phyloP scores from a whole-genome alignment of 2,113 vertebrate genomes.

The Rafetus swinhoei region DNA sequence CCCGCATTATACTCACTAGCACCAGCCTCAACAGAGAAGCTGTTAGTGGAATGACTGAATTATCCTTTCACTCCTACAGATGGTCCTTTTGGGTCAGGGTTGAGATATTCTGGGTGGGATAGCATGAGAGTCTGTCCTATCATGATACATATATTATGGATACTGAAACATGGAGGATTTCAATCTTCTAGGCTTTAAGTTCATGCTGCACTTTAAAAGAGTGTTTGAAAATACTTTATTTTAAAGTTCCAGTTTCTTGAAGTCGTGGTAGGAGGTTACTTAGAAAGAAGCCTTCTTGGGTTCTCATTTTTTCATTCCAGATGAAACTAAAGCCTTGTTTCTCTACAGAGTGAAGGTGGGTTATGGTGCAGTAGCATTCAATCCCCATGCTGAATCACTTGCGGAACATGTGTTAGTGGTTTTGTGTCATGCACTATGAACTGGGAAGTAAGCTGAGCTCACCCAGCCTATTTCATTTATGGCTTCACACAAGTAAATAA shows the following conservation, averaged over 20 bases:
- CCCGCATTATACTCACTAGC: neutral
- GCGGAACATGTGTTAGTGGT: slow-evolving; percentile 61
- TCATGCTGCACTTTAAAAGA: neutral
- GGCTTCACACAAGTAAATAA: slow-evolving; percentile 71
- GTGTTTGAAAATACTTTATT: slow-evolving; percentile 26
- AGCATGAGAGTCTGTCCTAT: rapidly evolving
- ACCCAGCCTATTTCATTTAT: slow-evolving; percentile 61
- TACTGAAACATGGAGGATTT: neutral
- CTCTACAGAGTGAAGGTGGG: slow-evolving; percentile 55
- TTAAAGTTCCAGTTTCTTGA: slow-evolving; percentile 43
- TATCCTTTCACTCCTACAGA: neutral
- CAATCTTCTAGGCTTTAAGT: neutral
- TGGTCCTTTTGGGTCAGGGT: neutral
- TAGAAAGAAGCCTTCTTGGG: slow-evolving; percentile 32
- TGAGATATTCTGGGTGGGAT: neutral
- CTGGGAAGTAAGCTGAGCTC: slow-evolving; percentile 64
- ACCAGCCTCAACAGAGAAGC: neutral
- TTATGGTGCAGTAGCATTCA: slow-evolving; percentile 8
- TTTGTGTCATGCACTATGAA: slow-evolving; percentile 61
- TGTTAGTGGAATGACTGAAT: neutral
- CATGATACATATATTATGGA: neutral
- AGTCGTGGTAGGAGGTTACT: slow-evolving; percentile 11
- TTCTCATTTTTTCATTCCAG: slow-evolving; percentile 1
- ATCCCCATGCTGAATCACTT: slow-evolving; percentile 5
- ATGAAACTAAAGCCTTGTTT: slow-evolving; percentile 19